phyloP scores from a whole-genome alignment of 2,888 invertebrate species.

The Synergus laeviventris region DNA sequence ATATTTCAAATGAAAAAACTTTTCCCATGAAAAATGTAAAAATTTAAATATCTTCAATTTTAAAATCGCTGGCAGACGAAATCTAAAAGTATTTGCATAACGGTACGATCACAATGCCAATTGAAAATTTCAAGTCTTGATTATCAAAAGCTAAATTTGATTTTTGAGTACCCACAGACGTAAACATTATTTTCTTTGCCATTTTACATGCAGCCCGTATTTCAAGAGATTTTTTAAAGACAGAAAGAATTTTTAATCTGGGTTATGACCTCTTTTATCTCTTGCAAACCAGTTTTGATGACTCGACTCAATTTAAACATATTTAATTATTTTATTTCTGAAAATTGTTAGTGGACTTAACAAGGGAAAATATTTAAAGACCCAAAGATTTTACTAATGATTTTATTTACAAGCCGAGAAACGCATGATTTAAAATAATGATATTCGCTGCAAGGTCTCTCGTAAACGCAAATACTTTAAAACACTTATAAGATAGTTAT shows the following conservation, averaged over 20 bases:
- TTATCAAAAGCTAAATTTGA: background rate
- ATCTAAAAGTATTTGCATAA: no score
- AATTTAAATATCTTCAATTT: no score
- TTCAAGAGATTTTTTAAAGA: background rate
- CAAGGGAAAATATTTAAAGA: no score
- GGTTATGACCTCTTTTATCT: constrained; percentile 15
- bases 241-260: constrained; percentile 19
- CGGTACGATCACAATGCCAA: no score
- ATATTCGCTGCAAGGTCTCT: background rate
- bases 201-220: background rate
- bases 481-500: background rate
- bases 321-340: background rate
- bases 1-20: background rate
- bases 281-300: constrained; percentile 11
- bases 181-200: background rate
- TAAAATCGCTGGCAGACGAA: no score
- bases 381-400: background rate
- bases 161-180: no score
- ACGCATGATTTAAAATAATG: background rate
- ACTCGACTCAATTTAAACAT: constrained; percentile 12
- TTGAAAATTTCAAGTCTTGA: no score
- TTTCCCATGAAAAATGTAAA: no score
- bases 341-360: background rate
- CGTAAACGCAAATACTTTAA: background rate
- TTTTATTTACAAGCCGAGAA: background rate